A percentile compares a stretch with the other conserved stretches of the same genome.
These are phyloP conservation scores for Bombus consobrinus DNA, from an alignment of 1,140 invertebrate species.

Conservation along the genomic window DNA sequence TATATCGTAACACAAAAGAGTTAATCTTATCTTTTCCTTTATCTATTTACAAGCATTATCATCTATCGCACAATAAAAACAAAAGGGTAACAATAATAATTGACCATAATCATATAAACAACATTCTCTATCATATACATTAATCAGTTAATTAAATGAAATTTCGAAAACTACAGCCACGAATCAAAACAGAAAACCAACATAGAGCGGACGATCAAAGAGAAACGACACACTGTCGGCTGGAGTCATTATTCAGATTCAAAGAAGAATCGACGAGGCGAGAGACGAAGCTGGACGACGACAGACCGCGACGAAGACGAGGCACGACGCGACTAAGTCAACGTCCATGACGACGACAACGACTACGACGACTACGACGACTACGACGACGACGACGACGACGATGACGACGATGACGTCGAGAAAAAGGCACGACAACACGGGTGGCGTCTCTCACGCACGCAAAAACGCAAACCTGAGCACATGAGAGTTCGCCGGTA, in stretches of 20 bases:
- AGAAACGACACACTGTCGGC: background rate
- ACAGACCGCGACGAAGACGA: constrained; percentile 26
- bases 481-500: constrained; percentile 66
- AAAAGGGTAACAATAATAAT: too few species aligned
- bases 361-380: background rate
- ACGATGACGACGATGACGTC: background rate
- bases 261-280: constrained; percentile 18
- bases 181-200: background rate
- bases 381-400: background rate
- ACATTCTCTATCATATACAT: background rate
- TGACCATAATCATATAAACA: too few species aligned
- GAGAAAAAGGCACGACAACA: background rate
- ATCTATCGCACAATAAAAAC: too few species aligned
- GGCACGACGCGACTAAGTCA: constrained; percentile 24
- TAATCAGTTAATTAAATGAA: background rate
- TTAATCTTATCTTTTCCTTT: background rate
- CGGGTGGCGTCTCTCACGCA: constrained; percentile 25
- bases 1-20: too few species aligned
- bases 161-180: background rate
- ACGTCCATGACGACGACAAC: constrained; percentile 12
- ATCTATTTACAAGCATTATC: background rate
- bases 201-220: too few species aligned
- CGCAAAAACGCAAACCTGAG: constrained; percentile 52
- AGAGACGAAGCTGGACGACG: background rate
- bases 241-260: background rate